Conservation (phyloP, 1,140 invertebrate species). For the Leptonema lineaticorne region DNA sequence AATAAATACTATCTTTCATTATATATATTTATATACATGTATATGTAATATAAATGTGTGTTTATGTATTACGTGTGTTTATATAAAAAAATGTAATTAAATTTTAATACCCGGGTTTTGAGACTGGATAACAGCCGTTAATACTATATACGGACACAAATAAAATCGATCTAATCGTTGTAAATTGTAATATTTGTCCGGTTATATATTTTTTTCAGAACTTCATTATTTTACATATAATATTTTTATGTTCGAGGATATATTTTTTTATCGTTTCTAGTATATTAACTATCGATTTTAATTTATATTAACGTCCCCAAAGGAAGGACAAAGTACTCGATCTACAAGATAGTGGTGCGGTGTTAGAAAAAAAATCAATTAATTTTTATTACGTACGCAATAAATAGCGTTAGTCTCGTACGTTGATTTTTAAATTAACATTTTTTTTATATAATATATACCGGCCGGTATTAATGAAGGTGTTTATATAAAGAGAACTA, state of each 20-base stretch:
- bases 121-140: conserved; percentile 13
- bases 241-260: background rate
- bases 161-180: conserved; percentile 19
- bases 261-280: conserved; percentile 1
- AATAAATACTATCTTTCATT: too few relatives aligned
- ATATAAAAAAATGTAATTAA: conserved; percentile 15
- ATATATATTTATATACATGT: too few relatives aligned
- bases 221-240: background rate
- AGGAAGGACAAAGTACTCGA: conserved; percentile 12
- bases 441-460: too few relatives aligned
- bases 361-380: conserved; percentile 11
- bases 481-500: too few relatives aligned
- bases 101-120: conserved; percentile 12
- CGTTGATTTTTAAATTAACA: too few relatives aligned
- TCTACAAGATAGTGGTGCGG: background rate
- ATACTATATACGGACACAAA: conserved; percentile 16
- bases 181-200: conserved; percentile 17
- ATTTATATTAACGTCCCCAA: conserved; percentile 13
- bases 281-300: conserved; percentile 1
- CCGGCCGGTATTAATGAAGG: too few relatives aligned
- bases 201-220: background rate
- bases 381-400: background rate
- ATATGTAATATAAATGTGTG: too few relatives aligned
- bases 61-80: background rate
- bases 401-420: background rate